Base-by-base conservation (phyloP, 2,797 vertebrate species). In the Synaphobranchus kaupii region DNA sequence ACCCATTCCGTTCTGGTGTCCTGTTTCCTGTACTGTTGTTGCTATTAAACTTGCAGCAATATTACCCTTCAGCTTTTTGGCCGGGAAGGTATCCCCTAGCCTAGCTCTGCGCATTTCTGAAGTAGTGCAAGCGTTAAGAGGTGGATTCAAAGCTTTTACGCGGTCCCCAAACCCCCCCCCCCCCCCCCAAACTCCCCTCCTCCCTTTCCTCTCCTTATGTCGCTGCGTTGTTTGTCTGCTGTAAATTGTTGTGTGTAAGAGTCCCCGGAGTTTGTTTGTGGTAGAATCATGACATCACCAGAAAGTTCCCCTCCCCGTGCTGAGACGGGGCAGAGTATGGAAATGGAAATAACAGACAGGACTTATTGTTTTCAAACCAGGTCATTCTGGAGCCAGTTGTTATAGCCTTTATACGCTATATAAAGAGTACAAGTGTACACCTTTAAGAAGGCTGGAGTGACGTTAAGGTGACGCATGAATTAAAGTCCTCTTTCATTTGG, bases 241-340 rank as follows among this genome's bases (percentile, higher is more conserved):
- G 87, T 89, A 87, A 88, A 89, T 88, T 90, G 91, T 90, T 93
- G 90, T 90, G 90, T 84, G 88, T 89, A 90, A 90, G 89, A 92
- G 91, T 86, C 89, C 89, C 87, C 81, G 6, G 82, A 84, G 93
- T 91, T 93, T 94, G 93, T 94, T 92, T 87, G 89, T 83, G 87
- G 90, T 87, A 84, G 83, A 87, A 89, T 85, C 87, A 4, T 95
- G 94, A 95, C 94, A 95, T 95, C 95, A 95, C 50, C 22, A 50
- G 34, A 50, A 63, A 90, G 83, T 60, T 86, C 86, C 87, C 60
- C 78, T 25, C 44, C 22, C 47, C 78, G 20, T 7, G 1, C 7
- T 47, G 1, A 47, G 47, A 81, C 78, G 9, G 8, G 5, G 22
- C 20, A 50, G 22, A 47, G 22, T n/a, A 47, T n/a, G 39, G 39